These are phyloP conservation scores for Cetoscarus ocellatus DNA, from an alignment of 2,797 vertebrate species.

Conservation along the genomic window DNA sequence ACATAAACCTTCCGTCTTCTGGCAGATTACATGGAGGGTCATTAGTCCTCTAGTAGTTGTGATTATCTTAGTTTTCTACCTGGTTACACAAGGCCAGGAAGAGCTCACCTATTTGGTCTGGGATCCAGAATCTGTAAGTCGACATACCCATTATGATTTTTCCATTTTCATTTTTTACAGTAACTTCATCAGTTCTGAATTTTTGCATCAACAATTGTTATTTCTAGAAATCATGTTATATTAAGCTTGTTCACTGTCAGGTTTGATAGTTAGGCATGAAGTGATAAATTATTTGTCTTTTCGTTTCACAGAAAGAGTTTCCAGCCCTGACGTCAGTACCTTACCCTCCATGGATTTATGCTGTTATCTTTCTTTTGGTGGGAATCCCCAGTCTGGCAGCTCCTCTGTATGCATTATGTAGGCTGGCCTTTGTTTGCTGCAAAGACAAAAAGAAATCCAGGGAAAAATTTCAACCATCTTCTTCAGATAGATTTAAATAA, in stretches of 20 bases:
- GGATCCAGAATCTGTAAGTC: conserved; percentile 76
- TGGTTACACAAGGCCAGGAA: conserved; percentile 84
- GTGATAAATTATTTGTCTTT: not conserved
- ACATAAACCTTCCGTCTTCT: conserved; percentile 91
- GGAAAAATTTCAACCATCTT: not conserved
- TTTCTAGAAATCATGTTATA: too few relatives aligned
- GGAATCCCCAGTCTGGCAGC: conserved; percentile 88
- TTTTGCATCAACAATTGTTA: too few relatives aligned
- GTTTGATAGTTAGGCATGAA: not conserved
- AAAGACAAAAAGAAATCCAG: conserved; percentile 28
- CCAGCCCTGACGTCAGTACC: conserved; percentile 60
- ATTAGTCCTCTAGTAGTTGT: conserved; percentile 91
- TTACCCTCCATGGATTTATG: conserved; percentile 88
- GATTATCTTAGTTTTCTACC: conserved; percentile 90
- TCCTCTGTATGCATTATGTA: conserved; percentile 85
- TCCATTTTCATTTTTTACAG: too few relatives aligned
- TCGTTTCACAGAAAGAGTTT: conserved; percentile 60
- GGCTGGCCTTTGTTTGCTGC: conserved; percentile 73
- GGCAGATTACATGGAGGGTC: conserved; percentile 91
- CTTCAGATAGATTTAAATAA: not conserved
- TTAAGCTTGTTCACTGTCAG: too few relatives aligned
- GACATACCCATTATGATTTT: not conserved
- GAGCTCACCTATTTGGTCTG: conserved; percentile 86
- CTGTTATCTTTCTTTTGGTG: conserved; percentile 86
- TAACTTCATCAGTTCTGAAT: not conserved